Evolutionary conservation across 53 echinoderm and acorn worm genomes (phyloP), one percentile per base, ranked within the genome.

Genomic region (Paracentrotus lividus): DNA sequence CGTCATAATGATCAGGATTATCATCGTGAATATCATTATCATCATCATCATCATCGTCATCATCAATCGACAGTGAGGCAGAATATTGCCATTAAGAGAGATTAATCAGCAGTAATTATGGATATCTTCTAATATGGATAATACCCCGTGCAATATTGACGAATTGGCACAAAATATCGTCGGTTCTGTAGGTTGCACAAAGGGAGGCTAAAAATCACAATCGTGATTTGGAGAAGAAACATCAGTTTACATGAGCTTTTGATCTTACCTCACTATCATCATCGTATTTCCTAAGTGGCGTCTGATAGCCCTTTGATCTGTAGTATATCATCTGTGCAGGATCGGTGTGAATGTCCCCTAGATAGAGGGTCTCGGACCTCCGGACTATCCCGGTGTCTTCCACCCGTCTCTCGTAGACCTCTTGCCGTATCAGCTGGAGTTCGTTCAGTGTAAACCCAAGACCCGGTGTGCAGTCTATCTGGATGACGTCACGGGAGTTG

Each of bases 301-400:
- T 72, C 87, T 98, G 98, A 84, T 97, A 97, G 3, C 91, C 94
- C 42, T 93, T 91, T 33, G 98, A 97, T 72, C 95, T 93, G 90
- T 98, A 94, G 40, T 32, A 68, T 33, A 89, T 94, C 92, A 93
- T 84, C 51, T 85, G 88, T 34, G 69, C 64, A 10, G 27, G 54
- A 43, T 95, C 95, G 18, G 97, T 97, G 90, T 97, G 96, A 88
- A 97, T 93, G 72, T 98, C 97, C 10, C 98, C 98, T 15, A 97
- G 90, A 18, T 94, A 97, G 36, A 98, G 90, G 33, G 34, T 75
- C 93, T 98, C 97, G 40, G 92, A 91, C 94, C 97, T 93, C 38
- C 92, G 85, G 2, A 95, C 84, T 23, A 87, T 45, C 69, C 93
- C 95, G 34, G 92, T 85, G 24, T 33, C 88, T 42, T 93, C 89